phyloP scores from a whole-genome alignment of 1,140 invertebrate species.

The Telenomus remus region DNA sequence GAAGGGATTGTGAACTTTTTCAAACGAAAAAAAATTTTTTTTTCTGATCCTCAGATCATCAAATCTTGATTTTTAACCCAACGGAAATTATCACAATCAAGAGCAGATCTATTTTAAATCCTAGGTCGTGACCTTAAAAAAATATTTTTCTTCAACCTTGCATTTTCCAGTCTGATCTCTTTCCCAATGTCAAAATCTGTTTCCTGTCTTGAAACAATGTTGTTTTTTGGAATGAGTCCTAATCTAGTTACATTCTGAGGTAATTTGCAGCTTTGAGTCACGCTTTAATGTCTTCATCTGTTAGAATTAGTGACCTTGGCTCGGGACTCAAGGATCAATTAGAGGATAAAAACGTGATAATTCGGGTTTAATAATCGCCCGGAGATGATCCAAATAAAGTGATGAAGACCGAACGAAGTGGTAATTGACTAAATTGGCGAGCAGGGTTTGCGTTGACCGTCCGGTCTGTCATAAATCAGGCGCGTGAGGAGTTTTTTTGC shows the following conservation, averaged over 20 bases:
- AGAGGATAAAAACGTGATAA: constrained; percentile 45
- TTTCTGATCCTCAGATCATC: no score
- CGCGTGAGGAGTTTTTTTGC: not conserved
- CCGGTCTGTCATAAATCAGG: constrained; percentile 28
- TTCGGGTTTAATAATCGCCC: constrained; percentile 32
- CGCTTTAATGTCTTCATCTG: constrained; percentile 44
- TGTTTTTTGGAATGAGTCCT: not conserved
- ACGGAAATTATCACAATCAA: no score
- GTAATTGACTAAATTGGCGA: constrained; percentile 41
- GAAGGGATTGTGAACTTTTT: not conserved
- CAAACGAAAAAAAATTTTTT: constrained; percentile 57
- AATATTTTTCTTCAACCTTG: no score
- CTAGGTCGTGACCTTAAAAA: no score
- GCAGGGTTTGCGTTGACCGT: constrained; percentile 15
- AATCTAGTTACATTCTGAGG: no score
- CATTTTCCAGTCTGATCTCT: no score
- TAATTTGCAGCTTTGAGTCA: constrained; percentile 35
- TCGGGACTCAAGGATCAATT: constrained; percentile 39
- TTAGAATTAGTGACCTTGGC: constrained; percentile 34
- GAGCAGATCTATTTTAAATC: no score
- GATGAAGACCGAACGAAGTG: constrained; percentile 40
- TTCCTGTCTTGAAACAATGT: no score
- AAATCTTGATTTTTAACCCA: no score
- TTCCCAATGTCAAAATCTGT: no score
- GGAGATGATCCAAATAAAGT: constrained; percentile 35